phyloP scores from a whole-genome alignment of 2,113 vertebrate genomes.

The Hydrolagus affinis region DNA sequence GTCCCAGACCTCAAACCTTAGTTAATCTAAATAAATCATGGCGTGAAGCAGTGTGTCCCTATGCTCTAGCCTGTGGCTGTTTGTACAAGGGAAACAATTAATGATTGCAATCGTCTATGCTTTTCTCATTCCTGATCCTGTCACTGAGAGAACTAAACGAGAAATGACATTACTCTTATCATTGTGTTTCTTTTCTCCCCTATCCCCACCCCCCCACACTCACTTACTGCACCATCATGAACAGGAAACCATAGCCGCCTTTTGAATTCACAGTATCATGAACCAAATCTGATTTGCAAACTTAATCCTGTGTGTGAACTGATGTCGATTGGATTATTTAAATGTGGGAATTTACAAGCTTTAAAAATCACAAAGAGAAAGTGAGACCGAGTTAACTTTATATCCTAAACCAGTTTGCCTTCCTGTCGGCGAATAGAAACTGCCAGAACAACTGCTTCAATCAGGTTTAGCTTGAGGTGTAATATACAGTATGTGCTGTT shows the following conservation, averaged over 20 bases:
- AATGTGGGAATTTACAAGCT: neutral
- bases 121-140: neutral
- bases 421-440: neutral
- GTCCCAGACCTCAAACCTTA: neutral
- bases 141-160: neutral
- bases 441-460: neutral
- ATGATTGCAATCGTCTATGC: neutral
- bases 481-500: neutral
- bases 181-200: too few relatives aligned
- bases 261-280: constrained; percentile 10
- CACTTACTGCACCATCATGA: too few relatives aligned
- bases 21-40: constrained; percentile 8
- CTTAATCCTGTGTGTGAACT: neutral
- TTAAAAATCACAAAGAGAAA: neutral
- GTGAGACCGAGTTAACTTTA: neutral
- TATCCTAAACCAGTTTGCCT: constrained; percentile 6
- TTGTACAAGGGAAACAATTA: neutral
- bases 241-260: neutral
- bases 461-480: neutral
- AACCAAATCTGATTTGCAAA: neutral
- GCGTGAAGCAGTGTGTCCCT: neutral
- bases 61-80: neutral
- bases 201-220: neutral
- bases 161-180: neutral
- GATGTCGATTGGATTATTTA: constrained; percentile 18